phyloP scores from a whole-genome alignment of 2,888 invertebrate species.

The Harpalus rufipes region DNA sequence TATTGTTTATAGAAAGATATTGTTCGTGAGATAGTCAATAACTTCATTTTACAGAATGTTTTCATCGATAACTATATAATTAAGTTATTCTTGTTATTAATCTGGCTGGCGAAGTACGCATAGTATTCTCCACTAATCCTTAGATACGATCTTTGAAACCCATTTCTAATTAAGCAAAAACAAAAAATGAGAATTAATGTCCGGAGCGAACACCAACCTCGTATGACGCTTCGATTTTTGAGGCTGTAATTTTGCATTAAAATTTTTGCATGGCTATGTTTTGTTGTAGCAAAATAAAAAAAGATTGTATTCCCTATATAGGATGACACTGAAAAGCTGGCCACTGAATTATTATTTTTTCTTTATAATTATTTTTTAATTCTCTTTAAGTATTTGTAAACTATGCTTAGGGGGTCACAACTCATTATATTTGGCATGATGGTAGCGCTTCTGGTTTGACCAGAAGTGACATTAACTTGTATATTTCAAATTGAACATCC shows the following conservation, averaged over 20 bases:
- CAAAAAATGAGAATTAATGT: slow-evolving; percentile 28
- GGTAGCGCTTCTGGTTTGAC: too few species aligned
- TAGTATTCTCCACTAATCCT: slow-evolving; percentile 22
- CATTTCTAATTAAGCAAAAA: slow-evolving; percentile 37
- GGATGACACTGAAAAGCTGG: too few species aligned
- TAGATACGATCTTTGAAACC: slow-evolving; percentile 36
- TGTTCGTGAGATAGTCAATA: slow-evolving; percentile 7
- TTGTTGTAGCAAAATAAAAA: too few species aligned
- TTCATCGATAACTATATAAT: slow-evolving; percentile 40
- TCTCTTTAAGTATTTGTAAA: too few species aligned
- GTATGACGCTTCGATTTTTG: not conserved
- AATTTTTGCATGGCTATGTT: too few species aligned
- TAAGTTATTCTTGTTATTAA: slow-evolving; percentile 36
- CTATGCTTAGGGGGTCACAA: too few species aligned
- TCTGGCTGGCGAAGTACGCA: slow-evolving; percentile 26
- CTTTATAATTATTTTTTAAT: too few species aligned
- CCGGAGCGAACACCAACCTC: not conserved
- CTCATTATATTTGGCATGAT: too few species aligned
- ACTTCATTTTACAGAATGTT: slow-evolving; percentile 30
- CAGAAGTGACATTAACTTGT: too few species aligned
- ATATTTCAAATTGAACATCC: too few species aligned
- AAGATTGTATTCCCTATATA: too few species aligned
- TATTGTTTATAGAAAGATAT: not conserved
- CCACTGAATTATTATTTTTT: too few species aligned
- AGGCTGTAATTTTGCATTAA: not conserved